Evolutionary conservation across 1,140 invertebrate species (phyloP), one percentile per base, ranked within the genome.

Genomic region (Kradibia gibbosae): DNA sequence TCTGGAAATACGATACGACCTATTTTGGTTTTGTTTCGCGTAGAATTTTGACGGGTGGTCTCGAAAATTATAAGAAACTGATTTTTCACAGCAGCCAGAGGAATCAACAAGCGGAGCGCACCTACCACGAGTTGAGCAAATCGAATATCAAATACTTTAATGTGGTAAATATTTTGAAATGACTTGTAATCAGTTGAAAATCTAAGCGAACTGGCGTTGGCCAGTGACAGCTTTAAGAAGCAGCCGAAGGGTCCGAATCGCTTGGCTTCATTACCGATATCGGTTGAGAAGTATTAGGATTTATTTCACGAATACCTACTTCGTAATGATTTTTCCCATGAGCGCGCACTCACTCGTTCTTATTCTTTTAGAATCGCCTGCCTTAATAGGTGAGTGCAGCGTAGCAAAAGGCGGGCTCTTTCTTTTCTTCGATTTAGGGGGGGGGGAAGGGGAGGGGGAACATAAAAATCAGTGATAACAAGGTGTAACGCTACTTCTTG

Each of bases 391-490:
- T 50, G 78, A 53, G 55, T 45, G 17, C 15, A 20, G 36, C 53
- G 83, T 7, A 78, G 62, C 82, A 80, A 86, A 85, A 83, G 86
- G 80, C 83, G 84, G 53, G 71, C 85, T 85, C 53, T 57, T 57
- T 45, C 11, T 45, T 57, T 65, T 57, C 53, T 39, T 28, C 42
- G 85, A 80, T 79, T 80, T 81, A 83, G 75, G 83, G 67, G 62
- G 83, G 82, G 84, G 31, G 36, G 11, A 25, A 39, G 39, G 39
- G 39, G 31, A 70, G 31, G 53, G 13, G 67, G 67, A 75, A 62
- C 45, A 73, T 60, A 73, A 85, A 83, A 87, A 87, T 83, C 84
- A 84, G 86, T 90, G 90, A 91, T 90, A 91, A 91, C 89, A 88
- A 90, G 88, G 86, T 85, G 85, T 84, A 86, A 85, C 84, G 82